A percentile compares a stretch with the other conserved stretches of the same genome.
These are phyloP conservation scores for Ctenomys sociabilis DNA, from an alignment of 2,113 vertebrate genomes.

Conservation along the genomic window DNA sequence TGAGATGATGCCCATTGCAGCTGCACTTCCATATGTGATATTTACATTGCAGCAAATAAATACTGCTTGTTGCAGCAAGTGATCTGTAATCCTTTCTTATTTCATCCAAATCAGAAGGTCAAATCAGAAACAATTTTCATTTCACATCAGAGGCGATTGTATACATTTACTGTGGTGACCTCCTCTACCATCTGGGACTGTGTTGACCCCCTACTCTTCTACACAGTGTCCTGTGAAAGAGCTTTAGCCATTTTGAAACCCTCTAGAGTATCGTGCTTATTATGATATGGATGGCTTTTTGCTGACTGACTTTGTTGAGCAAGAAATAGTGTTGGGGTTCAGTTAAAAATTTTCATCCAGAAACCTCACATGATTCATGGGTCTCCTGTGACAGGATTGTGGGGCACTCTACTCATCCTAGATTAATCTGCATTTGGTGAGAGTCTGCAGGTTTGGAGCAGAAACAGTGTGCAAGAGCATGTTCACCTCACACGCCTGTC, in stretches of 20 bases:
- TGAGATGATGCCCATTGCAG: slow-evolving; percentile 34
- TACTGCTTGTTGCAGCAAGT: not conserved
- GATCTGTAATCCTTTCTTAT: not conserved
- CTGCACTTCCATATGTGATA: slow-evolving; percentile 52
- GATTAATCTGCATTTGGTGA: not conserved
- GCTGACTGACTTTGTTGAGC: not conserved
- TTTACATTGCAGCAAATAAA: slow-evolving; percentile 10
- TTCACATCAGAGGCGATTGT: not conserved
- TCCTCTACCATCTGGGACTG: not conserved
- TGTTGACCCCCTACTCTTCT: not conserved
- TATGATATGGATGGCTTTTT: not conserved
- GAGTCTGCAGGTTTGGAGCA: not conserved
- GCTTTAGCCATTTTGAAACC: not conserved
- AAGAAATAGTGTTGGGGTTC: not conserved
- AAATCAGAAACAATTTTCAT: slow-evolving; percentile 24
- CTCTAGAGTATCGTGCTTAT: not conserved
- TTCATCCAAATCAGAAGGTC: not conserved
- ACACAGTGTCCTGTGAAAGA: not conserved
- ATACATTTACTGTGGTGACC: not conserved
- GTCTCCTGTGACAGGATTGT: not conserved
- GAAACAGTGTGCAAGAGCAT: not conserved
- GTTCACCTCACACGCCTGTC: not conserved
- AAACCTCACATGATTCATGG: not conserved
- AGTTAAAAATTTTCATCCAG: not conserved
- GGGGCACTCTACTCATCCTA: not conserved